Evolutionary conservation across 2,888 invertebrate genomes (phyloP), one percentile per base, ranked within the genome.

Genomic region (Lepidocyrtinus sp.): DNA sequence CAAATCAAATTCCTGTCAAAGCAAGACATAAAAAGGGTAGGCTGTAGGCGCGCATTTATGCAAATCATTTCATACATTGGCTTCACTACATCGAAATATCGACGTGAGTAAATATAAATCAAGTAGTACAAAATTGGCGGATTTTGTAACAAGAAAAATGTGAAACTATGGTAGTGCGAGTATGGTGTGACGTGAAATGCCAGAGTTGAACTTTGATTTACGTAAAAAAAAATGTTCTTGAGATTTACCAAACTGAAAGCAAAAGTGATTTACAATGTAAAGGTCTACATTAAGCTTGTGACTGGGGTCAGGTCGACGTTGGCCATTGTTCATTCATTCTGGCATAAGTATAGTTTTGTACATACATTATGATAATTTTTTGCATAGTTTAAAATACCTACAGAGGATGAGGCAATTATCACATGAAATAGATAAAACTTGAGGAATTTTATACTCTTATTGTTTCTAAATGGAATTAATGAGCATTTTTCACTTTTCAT

Each of bases 1-100:
- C 36, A 12, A 36, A 36, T 21, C 2, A 65, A 65, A 65, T 26
- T 27, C 25, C 27, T 65, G 65, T 27, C 65, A 65, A 26, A 26
- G 15, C 12, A n/a, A 65, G 25, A 65, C 12, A 15, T 15, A n/a
- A 27, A 17, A 65, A 7, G 21, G 21, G n/a, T 59, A n/a, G 15
- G 22, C 25, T 24, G 25, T 63, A 22, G 63, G 22, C 63, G 21
- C 21, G 3, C 5, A 22, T 12, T 15, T 21, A 63, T 63, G 63
- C 63, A 63, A 22, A 22, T 15, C 15, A 22, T 22, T 2, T 63
- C 15, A 63, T 19, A 22, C 25, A 5, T 21, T 21, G 25, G 5
- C 17, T 63, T 21, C 21, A 63, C 63, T 19, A 15, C 46, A 59
- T 59, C 19, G 7, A 7, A 17, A 59, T 15, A 59, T 59, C 19